A percentile compares a stretch with the other conserved stretches of the same genome.
Evolutionary conservation across 2,797 vertebrate species (phyloP).

Genomic region (Melanogrammus aeglefinus): DNA sequence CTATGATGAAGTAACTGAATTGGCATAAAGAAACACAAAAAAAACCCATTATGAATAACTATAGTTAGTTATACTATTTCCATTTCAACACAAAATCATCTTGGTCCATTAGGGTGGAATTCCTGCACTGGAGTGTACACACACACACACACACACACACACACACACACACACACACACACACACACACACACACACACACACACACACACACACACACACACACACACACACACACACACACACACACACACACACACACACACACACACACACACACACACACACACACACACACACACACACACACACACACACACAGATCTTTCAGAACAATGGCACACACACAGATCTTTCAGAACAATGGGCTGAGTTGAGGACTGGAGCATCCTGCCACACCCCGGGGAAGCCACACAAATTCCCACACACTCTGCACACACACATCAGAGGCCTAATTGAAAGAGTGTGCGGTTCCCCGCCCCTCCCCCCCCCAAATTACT

Average conservation of each 20-base stretch:
- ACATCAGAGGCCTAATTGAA: conserved; percentile 53
- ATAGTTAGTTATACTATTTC: too few species aligned
- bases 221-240: conserved; percentile 1
- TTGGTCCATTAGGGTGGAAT: too few species aligned
- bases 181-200: neutral
- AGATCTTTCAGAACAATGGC: too few species aligned
- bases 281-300: neutral
- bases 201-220: neutral
- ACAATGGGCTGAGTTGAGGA: conserved; percentile 37
- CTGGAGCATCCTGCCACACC: conserved; percentile 47
- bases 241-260: conserved; percentile 2
- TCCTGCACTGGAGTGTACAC: neutral
- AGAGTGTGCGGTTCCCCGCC: conserved; percentile 36
- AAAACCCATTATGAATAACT: too few species aligned
- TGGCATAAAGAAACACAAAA: too few species aligned
- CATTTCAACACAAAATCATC: too few species aligned
- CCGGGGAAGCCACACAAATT: conserved; percentile 28
- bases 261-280: conserved; percentile 4
- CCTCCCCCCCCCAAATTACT: conserved; percentile 34
- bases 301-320: conserved; percentile 1
- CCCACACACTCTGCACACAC: too few species aligned
- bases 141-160: neutral
- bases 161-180: neutral
- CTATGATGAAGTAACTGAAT: too few species aligned
- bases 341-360: conserved; percentile 16